Conservation (phyloP, 92 coral and sea anemone genomes). For the Nematostella vectensis region DNA sequence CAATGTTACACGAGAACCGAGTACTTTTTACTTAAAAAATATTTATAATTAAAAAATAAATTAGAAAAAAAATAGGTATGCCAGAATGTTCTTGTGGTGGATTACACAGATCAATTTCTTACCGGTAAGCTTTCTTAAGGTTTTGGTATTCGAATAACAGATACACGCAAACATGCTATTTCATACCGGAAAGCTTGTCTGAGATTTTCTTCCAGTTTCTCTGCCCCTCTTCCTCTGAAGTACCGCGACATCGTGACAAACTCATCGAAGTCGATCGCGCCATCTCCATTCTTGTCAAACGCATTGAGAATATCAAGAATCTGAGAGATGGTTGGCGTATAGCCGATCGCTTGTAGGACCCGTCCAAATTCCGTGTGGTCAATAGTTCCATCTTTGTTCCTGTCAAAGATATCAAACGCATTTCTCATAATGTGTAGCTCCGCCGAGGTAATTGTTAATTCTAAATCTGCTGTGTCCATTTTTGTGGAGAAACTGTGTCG, state of each 20-base stretch:
- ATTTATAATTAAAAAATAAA: too few relatives aligned
- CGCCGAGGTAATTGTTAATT: slow-evolving; percentile 17
- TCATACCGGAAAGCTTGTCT: slow-evolving; percentile 80
- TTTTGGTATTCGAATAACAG: too few relatives aligned
- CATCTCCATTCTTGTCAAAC: slow-evolving; percentile 67
- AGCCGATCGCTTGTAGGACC: slow-evolving; percentile 72
- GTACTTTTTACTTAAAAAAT: too few relatives aligned
- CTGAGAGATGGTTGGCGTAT: slow-evolving; percentile 53
- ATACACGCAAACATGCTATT: too few relatives aligned
- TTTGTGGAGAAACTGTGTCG: too few relatives aligned
- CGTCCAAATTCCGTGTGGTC: slow-evolving; percentile 59
- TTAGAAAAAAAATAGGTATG: too few relatives aligned
- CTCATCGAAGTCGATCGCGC: slow-evolving; percentile 77
- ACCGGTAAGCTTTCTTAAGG: too few relatives aligned
- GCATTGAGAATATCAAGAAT: slow-evolving; percentile 41
- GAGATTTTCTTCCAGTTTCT: slow-evolving; percentile 59
- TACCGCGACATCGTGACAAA: slow-evolving; percentile 67
- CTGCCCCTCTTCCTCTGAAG: slow-evolving; percentile 55
- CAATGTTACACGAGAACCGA: too few relatives aligned
- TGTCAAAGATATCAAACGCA: slow-evolving; percentile 67
- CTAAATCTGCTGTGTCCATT: background rate
- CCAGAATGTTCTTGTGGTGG: too few relatives aligned
- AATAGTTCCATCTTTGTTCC: slow-evolving; percentile 53
- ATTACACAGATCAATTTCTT: too few relatives aligned
- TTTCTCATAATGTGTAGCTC: slow-evolving; percentile 54